Evolutionary conservation across 2,113 vertebrate species (phyloP).

Genomic region (Buteo buteo): DNA sequence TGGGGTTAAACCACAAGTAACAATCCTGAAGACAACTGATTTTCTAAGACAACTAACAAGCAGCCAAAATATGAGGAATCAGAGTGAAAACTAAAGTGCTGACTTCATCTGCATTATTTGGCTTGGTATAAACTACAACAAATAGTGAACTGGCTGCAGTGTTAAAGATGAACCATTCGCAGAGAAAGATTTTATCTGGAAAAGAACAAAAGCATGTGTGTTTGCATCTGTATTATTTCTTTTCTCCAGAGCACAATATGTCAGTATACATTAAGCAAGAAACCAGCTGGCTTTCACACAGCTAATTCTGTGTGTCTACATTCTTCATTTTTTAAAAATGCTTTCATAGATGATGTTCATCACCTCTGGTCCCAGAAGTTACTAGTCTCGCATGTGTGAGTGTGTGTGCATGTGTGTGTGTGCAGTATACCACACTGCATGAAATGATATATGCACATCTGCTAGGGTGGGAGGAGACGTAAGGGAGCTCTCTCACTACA

Average conservation of each 20-base stretch:
- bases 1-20: neutral
- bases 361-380: neutral
- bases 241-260: neutral
- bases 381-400: neutral
- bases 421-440: neutral
- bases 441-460: neutral
- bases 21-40: neutral
- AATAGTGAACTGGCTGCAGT: neutral
- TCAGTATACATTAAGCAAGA: neutral
- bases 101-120: neutral
- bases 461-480: neutral
- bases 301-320: neutral
- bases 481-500: neutral
- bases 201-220: neutral
- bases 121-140: neutral
- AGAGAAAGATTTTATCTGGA: neutral
- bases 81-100: neutral
- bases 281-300: neutral
- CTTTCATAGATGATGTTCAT: neutral
- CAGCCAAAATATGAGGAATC: neutral
- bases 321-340: neutral
- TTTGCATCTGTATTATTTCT: neutral
- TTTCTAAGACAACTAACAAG: neutral
- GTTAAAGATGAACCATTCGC: neutral
- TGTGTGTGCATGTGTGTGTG: rapidly evolving